phyloP scores from a whole-genome alignment of 2,888 invertebrate species.

The Stenoptilia bipunctidactyla region DNA sequence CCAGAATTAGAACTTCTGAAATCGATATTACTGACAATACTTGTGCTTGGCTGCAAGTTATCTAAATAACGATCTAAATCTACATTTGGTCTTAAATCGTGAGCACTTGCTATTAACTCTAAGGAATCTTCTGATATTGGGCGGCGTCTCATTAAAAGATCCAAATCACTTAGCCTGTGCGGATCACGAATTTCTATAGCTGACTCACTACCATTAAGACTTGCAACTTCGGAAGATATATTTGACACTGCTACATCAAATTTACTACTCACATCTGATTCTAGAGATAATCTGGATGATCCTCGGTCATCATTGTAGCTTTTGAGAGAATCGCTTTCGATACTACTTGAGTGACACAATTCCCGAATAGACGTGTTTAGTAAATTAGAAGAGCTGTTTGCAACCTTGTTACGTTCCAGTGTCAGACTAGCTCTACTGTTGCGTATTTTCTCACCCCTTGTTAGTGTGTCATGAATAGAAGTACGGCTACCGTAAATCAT shows the following conservation, averaged over 20 bases:
- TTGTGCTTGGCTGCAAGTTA: slow-evolving; percentile 68
- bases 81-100: slow-evolving; percentile 56
- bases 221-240: slow-evolving; percentile 49
- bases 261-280: slow-evolving; percentile 63
- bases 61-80: slow-evolving; percentile 78
- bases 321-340: slow-evolving; percentile 53
- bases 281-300: slow-evolving; percentile 55
- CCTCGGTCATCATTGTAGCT: slow-evolving; percentile 60
- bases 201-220: slow-evolving; percentile 52
- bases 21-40: slow-evolving; percentile 20
- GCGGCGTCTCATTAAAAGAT: slow-evolving; percentile 75
- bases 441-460: slow-evolving; percentile 60
- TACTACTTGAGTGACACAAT: slow-evolving; percentile 43
- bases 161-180: slow-evolving; percentile 59
- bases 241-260: slow-evolving; percentile 56
- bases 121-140: slow-evolving; percentile 82
- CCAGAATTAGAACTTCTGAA: slow-evolving; percentile 19
- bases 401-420: slow-evolving; percentile 38
- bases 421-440: slow-evolving; percentile 57
- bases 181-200: slow-evolving; percentile 69
- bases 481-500: slow-evolving; percentile 66
- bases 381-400: slow-evolving; percentile 21
- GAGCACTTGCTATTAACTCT: slow-evolving; percentile 62
- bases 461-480: slow-evolving; percentile 63
- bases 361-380: slow-evolving; percentile 41